Conservation (phyloP, 2,888 invertebrate genomes). For the Orthonychiurus folsomi region DNA sequence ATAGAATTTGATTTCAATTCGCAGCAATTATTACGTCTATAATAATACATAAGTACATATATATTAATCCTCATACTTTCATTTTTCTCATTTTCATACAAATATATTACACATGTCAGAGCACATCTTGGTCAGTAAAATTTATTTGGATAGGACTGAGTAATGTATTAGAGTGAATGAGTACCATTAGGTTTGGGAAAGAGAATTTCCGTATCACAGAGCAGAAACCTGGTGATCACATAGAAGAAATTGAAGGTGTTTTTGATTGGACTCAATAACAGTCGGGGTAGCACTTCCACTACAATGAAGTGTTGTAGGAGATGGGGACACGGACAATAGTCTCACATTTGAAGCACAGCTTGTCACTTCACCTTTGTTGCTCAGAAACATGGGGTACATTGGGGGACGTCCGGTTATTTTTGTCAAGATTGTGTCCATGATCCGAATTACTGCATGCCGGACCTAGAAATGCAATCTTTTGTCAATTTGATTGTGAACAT, state of each 20-base stretch:
- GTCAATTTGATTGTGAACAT: background rate
- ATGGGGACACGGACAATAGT: constrained; percentile 42
- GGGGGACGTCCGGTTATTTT: constrained; percentile 39
- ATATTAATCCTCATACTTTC: no score
- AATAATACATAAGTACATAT: no score
- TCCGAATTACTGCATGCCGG: constrained; percentile 51
- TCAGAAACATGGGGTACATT: constrained; percentile 31
- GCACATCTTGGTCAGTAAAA: no score
- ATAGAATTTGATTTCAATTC: no score
- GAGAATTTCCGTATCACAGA: constrained; percentile 11
- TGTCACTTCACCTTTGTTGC: constrained; percentile 41
- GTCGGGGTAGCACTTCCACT: background rate
- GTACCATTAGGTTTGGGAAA: no score
- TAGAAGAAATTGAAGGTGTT: constrained; percentile 17
- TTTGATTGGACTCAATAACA: constrained; percentile 8
- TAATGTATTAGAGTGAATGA: no score
- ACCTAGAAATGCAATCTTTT: constrained; percentile 22
- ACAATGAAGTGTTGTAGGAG: constrained; percentile 38
- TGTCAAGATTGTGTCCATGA: constrained; percentile 49
- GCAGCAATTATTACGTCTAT: no score
- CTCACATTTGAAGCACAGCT: constrained; percentile 44
- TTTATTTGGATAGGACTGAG: no score
- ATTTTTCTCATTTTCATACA: no score
- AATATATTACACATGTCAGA: no score
- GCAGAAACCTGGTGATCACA: constrained; percentile 17